A percentile compares a stretch with the other conserved stretches of the same genome.
phyloP scores from a whole-genome alignment of 2,113 vertebrate genomes.

The Brachyhypopomus occidentalis region DNA sequence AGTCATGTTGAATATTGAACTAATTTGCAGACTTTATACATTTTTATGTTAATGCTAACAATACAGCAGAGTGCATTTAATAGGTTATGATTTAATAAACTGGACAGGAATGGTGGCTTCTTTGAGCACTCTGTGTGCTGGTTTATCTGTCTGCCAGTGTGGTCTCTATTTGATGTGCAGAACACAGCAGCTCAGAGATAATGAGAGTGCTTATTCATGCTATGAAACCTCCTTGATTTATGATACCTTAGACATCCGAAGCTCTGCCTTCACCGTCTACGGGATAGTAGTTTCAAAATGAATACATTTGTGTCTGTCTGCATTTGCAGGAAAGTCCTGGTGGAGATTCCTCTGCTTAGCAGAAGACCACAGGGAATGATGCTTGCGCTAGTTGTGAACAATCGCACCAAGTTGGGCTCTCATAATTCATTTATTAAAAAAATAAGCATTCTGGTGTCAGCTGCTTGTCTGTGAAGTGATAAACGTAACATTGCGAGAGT shows the following conservation, averaged over 20 bases:
- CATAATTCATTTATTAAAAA: conserved; percentile 73
- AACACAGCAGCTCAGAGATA: conserved; percentile 49
- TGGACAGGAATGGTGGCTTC: background rate
- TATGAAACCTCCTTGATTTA: conserved; percentile 46
- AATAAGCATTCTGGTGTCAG: conserved; percentile 71
- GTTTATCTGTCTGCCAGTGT: background rate
- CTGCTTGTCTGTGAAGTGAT: conserved; percentile 78
- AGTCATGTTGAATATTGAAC: conserved; percentile 9
- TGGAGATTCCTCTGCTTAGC: background rate
- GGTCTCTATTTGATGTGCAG: conserved; percentile 36
- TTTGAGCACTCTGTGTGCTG: background rate
- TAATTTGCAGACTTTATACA: conserved; percentile 19
- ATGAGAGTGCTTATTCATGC: conserved; percentile 53
- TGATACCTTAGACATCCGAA: conserved; percentile 57
- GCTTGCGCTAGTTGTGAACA: conserved; percentile 49
- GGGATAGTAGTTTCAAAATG: conserved; percentile 45
- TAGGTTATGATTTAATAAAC: background rate
- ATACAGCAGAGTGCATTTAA: background rate
- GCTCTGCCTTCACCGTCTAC: conserved; percentile 61
- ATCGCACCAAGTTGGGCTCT: conserved; percentile 63
- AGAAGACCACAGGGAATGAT: conserved; percentile 28
- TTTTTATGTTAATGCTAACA: background rate
- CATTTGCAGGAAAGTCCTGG: background rate
- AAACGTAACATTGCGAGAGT: conserved; percentile 75
- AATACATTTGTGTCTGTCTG: conserved; percentile 46